phyloP scores from a whole-genome alignment of 92 coral and sea anemone species.

The Epizoanthus stellaris region DNA sequence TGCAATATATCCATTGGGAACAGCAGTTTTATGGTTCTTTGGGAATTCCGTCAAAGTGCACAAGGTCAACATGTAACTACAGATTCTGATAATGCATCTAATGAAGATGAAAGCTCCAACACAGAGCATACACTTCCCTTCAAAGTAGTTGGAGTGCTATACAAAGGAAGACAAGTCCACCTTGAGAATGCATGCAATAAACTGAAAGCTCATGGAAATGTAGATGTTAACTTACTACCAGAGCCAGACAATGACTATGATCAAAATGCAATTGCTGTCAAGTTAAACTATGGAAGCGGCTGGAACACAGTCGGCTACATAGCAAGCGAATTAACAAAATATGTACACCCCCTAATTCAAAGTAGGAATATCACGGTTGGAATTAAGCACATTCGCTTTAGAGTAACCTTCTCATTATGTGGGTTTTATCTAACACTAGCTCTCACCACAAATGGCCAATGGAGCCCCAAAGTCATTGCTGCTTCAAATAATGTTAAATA shows the following conservation, averaged over 20 bases:
- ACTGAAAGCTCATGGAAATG: background rate
- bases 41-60: conserved; percentile 44
- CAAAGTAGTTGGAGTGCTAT: conserved; percentile 28
- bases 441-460: conserved; percentile 36
- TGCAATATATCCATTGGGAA: conserved; percentile 35
- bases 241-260: conserved; percentile 55
- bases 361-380: background rate
- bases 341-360: conserved; percentile 15
- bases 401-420: background rate
- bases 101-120: conserved; percentile 24
- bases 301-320: conserved; percentile 49
- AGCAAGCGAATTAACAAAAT: conserved; percentile 34
- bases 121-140: conserved; percentile 46
- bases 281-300: conserved; percentile 18
- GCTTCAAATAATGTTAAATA: conserved; percentile 26
- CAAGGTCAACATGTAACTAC: background rate
- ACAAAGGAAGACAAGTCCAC: conserved; percentile 42
- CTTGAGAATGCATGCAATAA: conserved; percentile 14
- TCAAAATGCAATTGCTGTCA: conserved; percentile 50
- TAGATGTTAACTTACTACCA: conserved; percentile 15
- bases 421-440: conserved; percentile 36
- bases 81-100: background rate
- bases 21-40: conserved; percentile 31
- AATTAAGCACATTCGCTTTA: conserved; percentile 13
- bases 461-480: conserved; percentile 16